A percentile compares a stretch with the other conserved stretches of the same genome.
phyloP scores from a whole-genome alignment of 2,888 invertebrate species.

The Merodon equestris region DNA sequence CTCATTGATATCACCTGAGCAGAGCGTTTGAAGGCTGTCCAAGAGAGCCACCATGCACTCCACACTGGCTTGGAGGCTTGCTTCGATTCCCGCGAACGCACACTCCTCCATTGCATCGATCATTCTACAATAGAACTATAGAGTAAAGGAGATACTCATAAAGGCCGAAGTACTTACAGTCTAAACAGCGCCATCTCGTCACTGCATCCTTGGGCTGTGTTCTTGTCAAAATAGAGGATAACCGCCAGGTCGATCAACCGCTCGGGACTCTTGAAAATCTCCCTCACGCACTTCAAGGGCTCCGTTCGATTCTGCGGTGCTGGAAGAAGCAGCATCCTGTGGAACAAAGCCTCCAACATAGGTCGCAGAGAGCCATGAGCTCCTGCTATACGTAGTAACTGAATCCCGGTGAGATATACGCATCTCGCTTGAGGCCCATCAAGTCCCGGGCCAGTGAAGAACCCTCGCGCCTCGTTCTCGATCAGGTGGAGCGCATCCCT shows the following conservation, averaged over 20 bases:
- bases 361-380: conserved; percentile 92
- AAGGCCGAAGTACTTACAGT: conserved; percentile 82
- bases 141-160: background rate
- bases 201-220: conserved; percentile 82
- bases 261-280: conserved; percentile 85
- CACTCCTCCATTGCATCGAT: conserved; percentile 97
- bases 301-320: conserved; percentile 91
- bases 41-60: conserved; percentile 91
- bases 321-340: conserved; percentile 93
- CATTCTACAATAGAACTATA: conserved; percentile 81
- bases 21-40: conserved; percentile 89
- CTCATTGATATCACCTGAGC: conserved; percentile 86
- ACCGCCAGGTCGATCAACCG: conserved; percentile 85
- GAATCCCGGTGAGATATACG: conserved; percentile 92
- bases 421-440: conserved; percentile 93
- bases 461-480: conserved; percentile 78
- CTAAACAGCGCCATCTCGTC: conserved; percentile 91
- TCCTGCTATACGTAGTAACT: conserved; percentile 92
- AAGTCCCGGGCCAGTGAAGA: conserved; percentile 80
- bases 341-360: conserved; percentile 94
- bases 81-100: conserved; percentile 86
- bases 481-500: conserved; percentile 79
- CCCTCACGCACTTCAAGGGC: conserved; percentile 89
- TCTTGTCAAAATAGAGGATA: conserved; percentile 84
- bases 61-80: conserved; percentile 88